These are phyloP conservation scores for Lepus oiostolus DNA, from an alignment of 2,797 vertebrate genomes.

Conservation along the genomic window DNA sequence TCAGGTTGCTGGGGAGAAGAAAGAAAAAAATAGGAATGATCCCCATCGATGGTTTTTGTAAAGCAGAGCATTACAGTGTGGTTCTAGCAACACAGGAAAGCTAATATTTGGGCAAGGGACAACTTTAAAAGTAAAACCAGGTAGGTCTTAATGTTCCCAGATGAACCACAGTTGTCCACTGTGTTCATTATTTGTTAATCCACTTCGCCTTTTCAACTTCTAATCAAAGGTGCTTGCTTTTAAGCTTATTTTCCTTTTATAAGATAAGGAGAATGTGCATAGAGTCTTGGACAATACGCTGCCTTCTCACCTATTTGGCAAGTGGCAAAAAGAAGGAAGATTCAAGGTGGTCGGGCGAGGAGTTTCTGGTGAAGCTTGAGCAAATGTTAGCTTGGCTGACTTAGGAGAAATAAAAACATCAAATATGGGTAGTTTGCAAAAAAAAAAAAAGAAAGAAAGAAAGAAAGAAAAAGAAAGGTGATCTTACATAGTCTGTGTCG, in stretches of 20 bases:
- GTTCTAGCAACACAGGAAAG: not conserved
- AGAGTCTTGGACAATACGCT: not conserved
- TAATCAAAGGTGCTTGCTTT: slow-evolving; percentile 13
- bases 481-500: not conserved
- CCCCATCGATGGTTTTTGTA: slow-evolving; percentile 75
- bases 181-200: not conserved
- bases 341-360: not conserved
- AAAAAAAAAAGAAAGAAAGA: not conserved
- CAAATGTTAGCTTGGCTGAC: slow-evolving; percentile 17
- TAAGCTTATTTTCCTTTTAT: slow-evolving; percentile 18
- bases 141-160: slow-evolving; percentile 49
- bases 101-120: slow-evolving; percentile 79
- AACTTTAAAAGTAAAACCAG: slow-evolving; percentile 74
- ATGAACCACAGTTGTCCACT: not conserved
- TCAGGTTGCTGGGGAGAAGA: slow-evolving; percentile 26
- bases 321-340: not conserved
- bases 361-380: slow-evolving; percentile 33
- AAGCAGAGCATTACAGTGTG: slow-evolving; percentile 67
- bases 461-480: not conserved
- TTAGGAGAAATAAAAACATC: slow-evolving; percentile 57
- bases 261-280: not conserved
- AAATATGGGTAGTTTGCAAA: not conserved
- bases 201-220: slow-evolving; percentile 14
- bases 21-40: not conserved
- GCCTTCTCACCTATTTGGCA: slow-evolving; percentile 14